Conservation (phyloP, 2,797 vertebrate species). For the Iguana delicatissima region DNA sequence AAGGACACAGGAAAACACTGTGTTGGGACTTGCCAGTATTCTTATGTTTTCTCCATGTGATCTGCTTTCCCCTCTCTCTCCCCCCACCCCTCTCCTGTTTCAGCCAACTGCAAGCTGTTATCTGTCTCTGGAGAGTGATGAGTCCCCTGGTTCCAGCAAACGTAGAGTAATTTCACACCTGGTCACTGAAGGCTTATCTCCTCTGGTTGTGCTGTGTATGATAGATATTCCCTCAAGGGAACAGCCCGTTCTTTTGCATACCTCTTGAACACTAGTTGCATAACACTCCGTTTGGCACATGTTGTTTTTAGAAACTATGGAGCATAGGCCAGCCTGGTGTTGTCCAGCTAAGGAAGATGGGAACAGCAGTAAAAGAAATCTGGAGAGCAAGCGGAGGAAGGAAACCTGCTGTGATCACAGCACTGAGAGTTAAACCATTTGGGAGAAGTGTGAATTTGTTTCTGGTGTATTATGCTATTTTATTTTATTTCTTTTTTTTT, state of each 20-base stretch:
- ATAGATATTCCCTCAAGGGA: constrained; percentile 24
- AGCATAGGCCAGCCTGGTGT: background rate
- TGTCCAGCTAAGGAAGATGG: background rate
- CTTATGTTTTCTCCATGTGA: constrained; percentile 27
- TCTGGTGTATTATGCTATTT: background rate
- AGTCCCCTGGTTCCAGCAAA: constrained; percentile 23
- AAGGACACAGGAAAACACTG: background rate
- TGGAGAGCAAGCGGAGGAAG: background rate
- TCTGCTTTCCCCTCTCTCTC: background rate
- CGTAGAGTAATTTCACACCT: constrained; percentile 37
- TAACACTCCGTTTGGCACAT: constrained; percentile 12
- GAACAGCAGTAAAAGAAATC: background rate
- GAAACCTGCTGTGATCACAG: background rate
- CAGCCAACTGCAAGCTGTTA: constrained; percentile 10
- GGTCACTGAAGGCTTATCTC: constrained; percentile 26
- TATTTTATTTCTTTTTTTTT: background rate
- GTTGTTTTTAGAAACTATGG: constrained; percentile 15
- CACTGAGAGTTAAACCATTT: constrained; percentile 10
- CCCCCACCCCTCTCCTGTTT: background rate
- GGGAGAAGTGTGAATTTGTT: constrained; percentile 32
- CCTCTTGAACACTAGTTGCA: background rate
- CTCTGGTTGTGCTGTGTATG: constrained; percentile 13
- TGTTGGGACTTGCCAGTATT: constrained; percentile 1
- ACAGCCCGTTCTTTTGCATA: constrained; percentile 7
- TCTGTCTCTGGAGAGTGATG: constrained; percentile 28